A percentile compares a stretch with the other conserved stretches of the same genome.
phyloP scores from a whole-genome alignment of 2,113 vertebrate species.

The Syngnathus scovelli region DNA sequence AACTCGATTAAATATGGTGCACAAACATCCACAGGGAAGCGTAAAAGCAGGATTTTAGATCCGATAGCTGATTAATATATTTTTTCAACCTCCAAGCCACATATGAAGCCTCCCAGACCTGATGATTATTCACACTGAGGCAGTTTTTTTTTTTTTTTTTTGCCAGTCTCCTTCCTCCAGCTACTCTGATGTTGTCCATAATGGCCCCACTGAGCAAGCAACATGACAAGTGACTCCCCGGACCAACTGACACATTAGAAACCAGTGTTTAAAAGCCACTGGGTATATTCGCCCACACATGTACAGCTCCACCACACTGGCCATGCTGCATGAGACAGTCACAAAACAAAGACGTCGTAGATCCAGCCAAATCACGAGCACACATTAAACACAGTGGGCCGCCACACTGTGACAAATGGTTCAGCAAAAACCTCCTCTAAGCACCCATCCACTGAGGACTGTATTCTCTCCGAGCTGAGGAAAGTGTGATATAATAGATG shows the following conservation, averaged over 20 bases:
- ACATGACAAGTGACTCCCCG: constrained; percentile 58
- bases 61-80: constrained; percentile 25
- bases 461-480: constrained; percentile 53
- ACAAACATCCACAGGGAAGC: neutral
- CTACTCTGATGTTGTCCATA: constrained; percentile 59
- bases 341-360: constrained; percentile 34
- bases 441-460: constrained; percentile 66
- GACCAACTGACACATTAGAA: constrained; percentile 55
- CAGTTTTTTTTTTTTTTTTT: constrained; percentile 49
- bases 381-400: constrained; percentile 55
- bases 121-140: constrained; percentile 52
- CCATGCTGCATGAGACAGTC: constrained; percentile 30
- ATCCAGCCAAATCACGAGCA: constrained; percentile 37
- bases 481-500: constrained; percentile 67
- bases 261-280: constrained; percentile 49
- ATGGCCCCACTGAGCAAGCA: constrained; percentile 50
- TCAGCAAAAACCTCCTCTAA: constrained; percentile 59
- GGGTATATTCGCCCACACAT: constrained; percentile 14
- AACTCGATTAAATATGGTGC: neutral
- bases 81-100: neutral
- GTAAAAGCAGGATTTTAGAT: constrained; percentile 23
- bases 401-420: constrained; percentile 65
- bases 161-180: constrained; percentile 42
- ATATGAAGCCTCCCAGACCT: constrained; percentile 39
- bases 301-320: constrained; percentile 1